Evolutionary conservation across 2,797 vertebrate species (phyloP).

Genomic region (Dryobates pubescens): DNA sequence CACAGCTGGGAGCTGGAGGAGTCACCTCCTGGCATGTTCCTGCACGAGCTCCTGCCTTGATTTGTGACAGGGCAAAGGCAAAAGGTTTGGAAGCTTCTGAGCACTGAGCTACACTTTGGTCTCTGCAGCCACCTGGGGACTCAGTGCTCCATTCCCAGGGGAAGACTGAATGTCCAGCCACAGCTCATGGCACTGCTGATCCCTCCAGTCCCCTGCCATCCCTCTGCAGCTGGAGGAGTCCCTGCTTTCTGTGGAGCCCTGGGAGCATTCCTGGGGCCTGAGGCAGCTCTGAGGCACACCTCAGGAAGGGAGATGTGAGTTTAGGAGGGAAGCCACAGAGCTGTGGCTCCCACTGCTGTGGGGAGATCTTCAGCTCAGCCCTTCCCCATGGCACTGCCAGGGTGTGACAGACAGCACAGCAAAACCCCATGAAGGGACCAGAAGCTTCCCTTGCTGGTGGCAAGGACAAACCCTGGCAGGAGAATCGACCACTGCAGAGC

Average conservation of each 20-base stretch:
- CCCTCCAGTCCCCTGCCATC: background rate
- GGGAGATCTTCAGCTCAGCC: background rate
- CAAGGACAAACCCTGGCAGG: constrained; percentile 16
- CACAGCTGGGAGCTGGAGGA: background rate
- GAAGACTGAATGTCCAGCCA: background rate
- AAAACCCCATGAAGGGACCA: background rate
- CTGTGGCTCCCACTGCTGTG: background rate
- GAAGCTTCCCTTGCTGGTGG: constrained; percentile 20
- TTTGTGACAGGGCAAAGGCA: background rate
- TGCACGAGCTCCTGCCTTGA: background rate
- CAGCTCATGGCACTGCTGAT: background rate
- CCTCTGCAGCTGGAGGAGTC: background rate
- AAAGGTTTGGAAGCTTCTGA: background rate
- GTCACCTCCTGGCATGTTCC: background rate
- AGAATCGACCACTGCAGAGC: background rate
- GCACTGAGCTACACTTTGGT: background rate
- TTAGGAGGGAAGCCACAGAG: constrained; percentile 39
- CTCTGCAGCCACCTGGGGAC: background rate
- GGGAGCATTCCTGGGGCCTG: constrained; percentile 3
- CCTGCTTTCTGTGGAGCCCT: background rate
- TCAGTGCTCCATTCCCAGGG: background rate
- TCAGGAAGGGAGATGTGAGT: constrained; percentile 11
- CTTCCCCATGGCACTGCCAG: background rate
- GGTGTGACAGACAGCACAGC: background rate
- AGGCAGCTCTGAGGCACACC: background rate